Percentiles rank a stretch among this genome's conserved stretches.
Evolutionary conservation across 1,140 invertebrate genomes (phyloP).

Genomic region (Meloidogyne hapla): DNA sequence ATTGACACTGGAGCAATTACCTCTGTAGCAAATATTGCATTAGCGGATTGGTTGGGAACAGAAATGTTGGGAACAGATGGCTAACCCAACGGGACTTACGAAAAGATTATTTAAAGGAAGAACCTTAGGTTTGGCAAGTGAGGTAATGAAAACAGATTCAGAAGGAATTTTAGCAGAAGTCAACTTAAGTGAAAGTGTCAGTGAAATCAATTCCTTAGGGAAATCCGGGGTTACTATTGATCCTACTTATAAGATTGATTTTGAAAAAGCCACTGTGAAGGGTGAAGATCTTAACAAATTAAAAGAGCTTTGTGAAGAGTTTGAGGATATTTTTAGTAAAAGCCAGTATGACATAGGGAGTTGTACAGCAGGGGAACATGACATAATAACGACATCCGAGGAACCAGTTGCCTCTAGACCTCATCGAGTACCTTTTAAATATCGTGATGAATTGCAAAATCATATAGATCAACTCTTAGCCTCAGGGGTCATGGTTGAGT

Average conservation of each 20-base stretch:
- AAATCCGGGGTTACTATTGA: not conserved
- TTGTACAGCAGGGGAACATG: not conserved
- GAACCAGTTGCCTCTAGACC: not conserved
- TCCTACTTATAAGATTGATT: not conserved
- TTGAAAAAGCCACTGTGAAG: not conserved
- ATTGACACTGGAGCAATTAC: too few relatives aligned
- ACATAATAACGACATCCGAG: conserved; percentile 9
- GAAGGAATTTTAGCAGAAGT: not conserved
- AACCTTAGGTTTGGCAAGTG: not conserved
- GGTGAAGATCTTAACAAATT: not conserved
- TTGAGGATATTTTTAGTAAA: conserved; percentile 11
- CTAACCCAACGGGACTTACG: not conserved
- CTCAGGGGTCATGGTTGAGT: not conserved
- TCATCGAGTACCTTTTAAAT: not conserved
- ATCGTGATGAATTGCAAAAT: not conserved
- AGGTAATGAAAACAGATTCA: not conserved
- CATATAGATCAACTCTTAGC: not conserved
- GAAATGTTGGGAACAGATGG: not conserved
- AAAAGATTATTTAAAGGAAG: conserved; percentile 14
- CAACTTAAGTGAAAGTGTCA: not conserved
- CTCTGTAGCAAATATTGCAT: too few relatives aligned
- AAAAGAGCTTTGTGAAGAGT: not conserved
- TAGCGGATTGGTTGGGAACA: too few relatives aligned
- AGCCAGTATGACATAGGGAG: conserved; percentile 6
- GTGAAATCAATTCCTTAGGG: not conserved